A percentile compares a stretch with the other conserved stretches of the same genome.
phyloP scores from a whole-genome alignment of 2,888 invertebrate genomes.

The Xanthostigma xanthostigma region DNA sequence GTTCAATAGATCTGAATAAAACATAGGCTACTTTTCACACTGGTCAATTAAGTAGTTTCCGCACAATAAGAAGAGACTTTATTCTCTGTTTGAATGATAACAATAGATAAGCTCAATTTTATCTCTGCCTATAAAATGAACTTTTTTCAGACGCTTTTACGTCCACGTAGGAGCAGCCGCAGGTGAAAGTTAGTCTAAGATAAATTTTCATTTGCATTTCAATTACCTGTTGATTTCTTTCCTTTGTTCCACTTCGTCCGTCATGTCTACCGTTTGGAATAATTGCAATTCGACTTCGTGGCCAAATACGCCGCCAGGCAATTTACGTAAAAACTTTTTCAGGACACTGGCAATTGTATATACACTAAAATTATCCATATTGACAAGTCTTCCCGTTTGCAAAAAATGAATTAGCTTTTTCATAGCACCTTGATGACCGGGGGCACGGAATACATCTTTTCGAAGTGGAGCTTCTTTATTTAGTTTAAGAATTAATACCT shows the following conservation, averaged over 20 bases:
- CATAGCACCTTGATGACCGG: slow-evolving; percentile 89
- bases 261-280: slow-evolving; percentile 74
- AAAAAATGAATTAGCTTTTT: slow-evolving; percentile 84
- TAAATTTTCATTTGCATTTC: background rate
- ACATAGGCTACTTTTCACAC: too few species aligned
- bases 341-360: slow-evolving; percentile 97
- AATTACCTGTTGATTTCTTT: slow-evolving; percentile 82
- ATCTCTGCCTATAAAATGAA: too few species aligned
- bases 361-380: slow-evolving; percentile 89
- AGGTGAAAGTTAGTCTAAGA: too few species aligned
- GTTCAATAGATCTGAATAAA: too few species aligned
- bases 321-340: slow-evolving; percentile 93
- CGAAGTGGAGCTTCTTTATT: slow-evolving; percentile 90
- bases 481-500: slow-evolving; percentile 81
- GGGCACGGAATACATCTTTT: slow-evolving; percentile 88
- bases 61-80: too few species aligned
- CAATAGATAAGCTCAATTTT: too few species aligned
- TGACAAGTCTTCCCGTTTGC: slow-evolving; percentile 76
- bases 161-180: too few species aligned
- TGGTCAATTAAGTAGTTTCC: too few species aligned
- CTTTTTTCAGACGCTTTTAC: too few species aligned
- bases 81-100: too few species aligned
- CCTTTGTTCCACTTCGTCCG: slow-evolving; percentile 70
- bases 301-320: slow-evolving; percentile 94
- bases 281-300: slow-evolving; percentile 78